phyloP scores from a whole-genome alignment of 2,113 vertebrate species.

The Sceloporus undulatus region DNA sequence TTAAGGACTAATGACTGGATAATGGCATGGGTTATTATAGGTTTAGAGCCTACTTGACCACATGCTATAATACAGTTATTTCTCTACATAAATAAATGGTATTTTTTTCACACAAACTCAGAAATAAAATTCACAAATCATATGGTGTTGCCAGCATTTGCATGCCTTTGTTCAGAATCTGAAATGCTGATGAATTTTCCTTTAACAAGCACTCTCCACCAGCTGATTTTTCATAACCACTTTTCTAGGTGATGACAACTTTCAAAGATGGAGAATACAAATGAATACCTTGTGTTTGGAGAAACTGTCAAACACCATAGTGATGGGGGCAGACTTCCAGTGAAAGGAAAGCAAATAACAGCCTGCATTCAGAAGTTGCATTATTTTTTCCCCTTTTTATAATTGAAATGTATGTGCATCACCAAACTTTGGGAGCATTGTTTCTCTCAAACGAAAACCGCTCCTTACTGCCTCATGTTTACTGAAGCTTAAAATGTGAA shows the following conservation, averaged over 20 bases:
- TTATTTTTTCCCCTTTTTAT: conserved; percentile 70
- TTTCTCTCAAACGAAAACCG: conserved; percentile 79
- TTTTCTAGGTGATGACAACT: conserved; percentile 51
- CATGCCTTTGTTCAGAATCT: conserved; percentile 37
- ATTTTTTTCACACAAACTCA: conserved; percentile 5
- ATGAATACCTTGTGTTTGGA: conserved; percentile 63
- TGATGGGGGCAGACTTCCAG: conserved; percentile 66
- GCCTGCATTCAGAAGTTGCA: conserved; percentile 76
- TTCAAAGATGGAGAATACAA: conserved; percentile 52
- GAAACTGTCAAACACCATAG: conserved; percentile 61
- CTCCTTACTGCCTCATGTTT: conserved; percentile 81
- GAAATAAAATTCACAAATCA: conserved; percentile 16
- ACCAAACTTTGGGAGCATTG: conserved; percentile 79
- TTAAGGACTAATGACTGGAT: background rate
- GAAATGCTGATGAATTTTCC: conserved; percentile 35
- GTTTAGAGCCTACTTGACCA: background rate
- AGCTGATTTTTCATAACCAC: conserved; percentile 50
- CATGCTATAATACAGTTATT: background rate
- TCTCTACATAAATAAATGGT: conserved; percentile 8
- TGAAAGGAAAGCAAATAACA: conserved; percentile 68
- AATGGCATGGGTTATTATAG: background rate
- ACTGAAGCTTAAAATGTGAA: conserved; percentile 87
- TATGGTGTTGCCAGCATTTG: background rate
- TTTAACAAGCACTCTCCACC: conserved; percentile 43
- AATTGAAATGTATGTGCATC: conserved; percentile 80